Evolutionary conservation across 1,140 invertebrate genomes (phyloP).

Genomic region (Oreohelix idahoensis): DNA sequence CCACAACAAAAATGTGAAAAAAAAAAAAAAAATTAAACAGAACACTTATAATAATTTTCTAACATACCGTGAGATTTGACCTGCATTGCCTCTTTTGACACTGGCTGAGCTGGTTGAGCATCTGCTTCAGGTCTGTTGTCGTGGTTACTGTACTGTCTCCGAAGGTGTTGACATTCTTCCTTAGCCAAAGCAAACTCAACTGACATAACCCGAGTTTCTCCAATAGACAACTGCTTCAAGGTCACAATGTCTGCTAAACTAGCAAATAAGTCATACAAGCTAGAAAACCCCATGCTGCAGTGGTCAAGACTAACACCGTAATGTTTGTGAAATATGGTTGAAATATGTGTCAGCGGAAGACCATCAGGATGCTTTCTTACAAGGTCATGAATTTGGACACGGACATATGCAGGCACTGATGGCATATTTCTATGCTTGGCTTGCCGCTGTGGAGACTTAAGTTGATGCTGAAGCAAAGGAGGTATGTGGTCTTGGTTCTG

Average conservation of each 20-base stretch:
- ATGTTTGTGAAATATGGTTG: constrained; percentile 51
- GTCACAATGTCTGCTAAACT: constrained; percentile 51
- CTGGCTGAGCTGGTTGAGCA: not conserved
- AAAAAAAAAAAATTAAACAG: not conserved
- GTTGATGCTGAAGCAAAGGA: not conserved
- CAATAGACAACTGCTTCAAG: constrained; percentile 42
- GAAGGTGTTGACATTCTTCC: not conserved
- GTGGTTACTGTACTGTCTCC: not conserved
- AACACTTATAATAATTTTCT: not conserved
- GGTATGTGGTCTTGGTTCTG: not conserved
- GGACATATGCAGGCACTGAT: constrained; percentile 47
- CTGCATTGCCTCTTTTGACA: too few relatives aligned
- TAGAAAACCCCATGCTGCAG: constrained; percentile 49
- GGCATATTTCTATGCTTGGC: constrained; percentile 27
- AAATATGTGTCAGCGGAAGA: constrained; percentile 52
- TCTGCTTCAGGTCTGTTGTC: not conserved
- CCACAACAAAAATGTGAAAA: too few relatives aligned
- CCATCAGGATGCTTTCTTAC: constrained; percentile 51
- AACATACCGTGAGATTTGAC: not conserved
- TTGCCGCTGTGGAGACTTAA: not conserved
- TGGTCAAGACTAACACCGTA: constrained; percentile 57
- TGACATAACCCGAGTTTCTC: constrained; percentile 49
- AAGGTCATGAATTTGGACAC: constrained; percentile 45
- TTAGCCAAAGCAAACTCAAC: not conserved
- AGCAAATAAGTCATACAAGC: constrained; percentile 49